Base-by-base conservation (phyloP, 2,888 invertebrate genomes). In the Eupithecia exiguata region DNA sequence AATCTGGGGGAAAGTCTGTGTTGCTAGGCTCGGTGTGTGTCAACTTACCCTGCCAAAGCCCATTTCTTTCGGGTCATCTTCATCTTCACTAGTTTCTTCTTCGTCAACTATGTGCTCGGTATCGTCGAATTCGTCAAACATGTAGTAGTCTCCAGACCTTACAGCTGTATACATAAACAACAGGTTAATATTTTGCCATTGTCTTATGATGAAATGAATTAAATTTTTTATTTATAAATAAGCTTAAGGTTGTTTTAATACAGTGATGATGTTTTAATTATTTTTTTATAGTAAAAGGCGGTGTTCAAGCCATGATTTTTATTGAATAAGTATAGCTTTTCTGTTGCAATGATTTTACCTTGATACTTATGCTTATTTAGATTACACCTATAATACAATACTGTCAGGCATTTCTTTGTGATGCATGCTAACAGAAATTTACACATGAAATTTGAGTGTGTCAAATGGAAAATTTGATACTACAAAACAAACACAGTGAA, bases 81-180 rank as follows among this genome's bases (percentile, higher is more conserved):
- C 95, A 38, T 96, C 95, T 36, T 95, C 95, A 43, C 95, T 95
- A 63, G 96, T 95, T 40, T 95, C 94, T 10, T 96, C 84, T 0
- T 95, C 95, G 5, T 96, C 94, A 36, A 96, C 83, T 79, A 96
- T 97, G 78, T 97, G 95, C 62, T 97, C 97, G 74, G 97, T 97
- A 81, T 97, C 97, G 84, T 97, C 97, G 86, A 97, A 96, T 81
- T 99, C 99, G 86, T 99, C 99, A 94, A 99, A 99, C 98, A 99
- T 99, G 94, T 99, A 99, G 94, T 99, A 99, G 93, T 99, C 99
- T 25, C 99, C 99, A 76, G 99, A 99, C 70, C 99, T 97, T 75
- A 99, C 97, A 70, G 99, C 99, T 99, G 94, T 88, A 91, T 82
- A 83, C 63, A 78, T 83, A 75, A 77, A 80, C 68, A 46, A 68